phyloP scores from a whole-genome alignment of 2,113 vertebrate genomes.

The Coptodon rendalli region DNA sequence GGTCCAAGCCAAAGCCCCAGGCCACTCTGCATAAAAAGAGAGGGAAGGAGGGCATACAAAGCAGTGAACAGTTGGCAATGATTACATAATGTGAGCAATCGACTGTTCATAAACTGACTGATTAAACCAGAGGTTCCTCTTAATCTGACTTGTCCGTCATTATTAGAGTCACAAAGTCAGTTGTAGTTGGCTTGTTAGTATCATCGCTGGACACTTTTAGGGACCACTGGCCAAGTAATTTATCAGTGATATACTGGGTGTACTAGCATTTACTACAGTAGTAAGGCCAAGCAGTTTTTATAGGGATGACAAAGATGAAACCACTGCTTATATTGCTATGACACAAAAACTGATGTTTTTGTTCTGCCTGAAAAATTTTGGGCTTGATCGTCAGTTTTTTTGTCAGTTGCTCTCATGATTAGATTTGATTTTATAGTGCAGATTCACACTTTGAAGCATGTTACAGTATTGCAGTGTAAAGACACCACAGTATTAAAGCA shows the following conservation, averaged over 20 bases:
- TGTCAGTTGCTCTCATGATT: background rate
- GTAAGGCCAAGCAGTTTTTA: background rate
- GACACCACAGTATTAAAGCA: background rate
- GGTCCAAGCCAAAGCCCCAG: constrained; percentile 5
- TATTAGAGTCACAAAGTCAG: background rate
- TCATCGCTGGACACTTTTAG: background rate
- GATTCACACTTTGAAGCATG: background rate
- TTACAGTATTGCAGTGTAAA: background rate
- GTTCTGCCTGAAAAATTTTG: background rate
- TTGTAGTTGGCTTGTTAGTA: background rate
- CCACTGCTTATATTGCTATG: background rate
- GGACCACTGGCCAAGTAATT: background rate
- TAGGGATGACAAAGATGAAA: background rate
- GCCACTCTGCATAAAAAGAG: background rate
- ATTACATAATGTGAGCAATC: background rate
- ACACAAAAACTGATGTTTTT: background rate
- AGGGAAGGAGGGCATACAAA: background rate
- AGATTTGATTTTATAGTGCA: background rate
- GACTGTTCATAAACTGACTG: background rate
- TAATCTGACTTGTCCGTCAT: background rate
- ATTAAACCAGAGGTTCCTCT: background rate
- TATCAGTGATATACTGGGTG: background rate
- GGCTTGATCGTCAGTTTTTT: background rate
- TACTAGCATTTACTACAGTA: background rate
- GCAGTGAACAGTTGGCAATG: background rate